Base-by-base conservation (phyloP, 2,888 invertebrate species). In the Auanema freiburgensis region DNA sequence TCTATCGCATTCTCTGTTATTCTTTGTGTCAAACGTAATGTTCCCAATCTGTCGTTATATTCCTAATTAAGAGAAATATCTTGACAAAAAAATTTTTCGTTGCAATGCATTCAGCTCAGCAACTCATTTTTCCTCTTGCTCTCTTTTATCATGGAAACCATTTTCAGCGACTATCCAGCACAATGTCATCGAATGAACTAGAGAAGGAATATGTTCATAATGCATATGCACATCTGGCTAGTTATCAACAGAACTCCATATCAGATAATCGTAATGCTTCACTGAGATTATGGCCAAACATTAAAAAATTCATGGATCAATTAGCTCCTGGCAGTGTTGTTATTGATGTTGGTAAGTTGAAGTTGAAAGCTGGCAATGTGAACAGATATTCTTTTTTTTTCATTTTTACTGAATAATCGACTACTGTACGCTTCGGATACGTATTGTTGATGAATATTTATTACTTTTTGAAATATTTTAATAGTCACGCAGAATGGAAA, bases 151-250 rank as follows among this genome's bases (percentile, higher is more conserved):
- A n/a, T n/a, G n/a, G 18, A 52, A 21, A 52, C 16, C 46, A 46
- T 52, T 33, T 33, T 3, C 33, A 33, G 33, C 33, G n/a, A n/a
- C n/a, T 8, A 33, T 33, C 33, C 33, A 33, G 33, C 33, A 33
- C 4, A 33, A 33, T 33, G 33, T 33, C 33, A 33, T 33, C 33
- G 33, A 33, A 33, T 33, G 33, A 33, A 33, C 53, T 77, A 16
- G 79, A 79, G 51, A 57, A 65, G 41, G 72, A 73, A 42, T 79
- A 79, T 53, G 79, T 79, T 40, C 79, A 74, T 57, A 65, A 75
- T n/a, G 78, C 78, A 25, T 79, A 79, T 52, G 63, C 71, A 6
- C 65, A 72, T 52, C 66, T 79, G 41, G 79, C 79, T 40, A 66
- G 70, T 41, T 76, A 78, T 63, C 69, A 67, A 49, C 67, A 70